Percentiles rank a stretch among this genome's conserved stretches.
Conservation (phyloP, 2,113 vertebrate species). For the Empidonax traillii region DNA sequence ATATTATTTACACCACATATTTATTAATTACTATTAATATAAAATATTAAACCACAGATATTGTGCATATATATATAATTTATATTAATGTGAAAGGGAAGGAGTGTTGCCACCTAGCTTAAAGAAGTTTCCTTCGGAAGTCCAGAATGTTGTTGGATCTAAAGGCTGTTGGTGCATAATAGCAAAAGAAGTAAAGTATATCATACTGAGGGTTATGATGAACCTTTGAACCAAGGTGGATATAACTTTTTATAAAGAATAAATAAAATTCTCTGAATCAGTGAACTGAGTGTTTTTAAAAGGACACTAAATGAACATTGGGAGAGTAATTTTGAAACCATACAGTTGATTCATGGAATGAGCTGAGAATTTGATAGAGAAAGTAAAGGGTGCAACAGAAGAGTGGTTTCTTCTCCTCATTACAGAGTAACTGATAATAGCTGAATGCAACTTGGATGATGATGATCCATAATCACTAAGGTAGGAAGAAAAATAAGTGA, state of each 20-base stretch:
- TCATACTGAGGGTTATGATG: neutral
- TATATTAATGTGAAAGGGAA: neutral
- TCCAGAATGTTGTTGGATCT: neutral
- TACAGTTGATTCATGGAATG: neutral
- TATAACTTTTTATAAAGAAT: neutral
- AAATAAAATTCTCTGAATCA: neutral
- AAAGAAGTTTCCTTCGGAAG: neutral
- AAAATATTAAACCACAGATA: neutral
- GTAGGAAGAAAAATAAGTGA: neutral
- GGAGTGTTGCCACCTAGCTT: neutral
- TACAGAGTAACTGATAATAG: neutral
- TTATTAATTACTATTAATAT: neutral
- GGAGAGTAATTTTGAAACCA: neutral
- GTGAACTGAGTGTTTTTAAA: neutral
- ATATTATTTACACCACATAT: neutral
- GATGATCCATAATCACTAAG: neutral
- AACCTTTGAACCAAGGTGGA: neutral
- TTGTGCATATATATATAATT: neutral
- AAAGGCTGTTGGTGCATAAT: neutral
- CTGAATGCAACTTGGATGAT: neutral
- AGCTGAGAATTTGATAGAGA: neutral
- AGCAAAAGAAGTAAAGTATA: neutral
- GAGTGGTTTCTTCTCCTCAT: neutral
- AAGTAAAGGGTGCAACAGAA: neutral
- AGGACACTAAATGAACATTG: fast-evolving